Conservation (phyloP, 2,113 vertebrate species). For the Penelope pileata region DNA sequence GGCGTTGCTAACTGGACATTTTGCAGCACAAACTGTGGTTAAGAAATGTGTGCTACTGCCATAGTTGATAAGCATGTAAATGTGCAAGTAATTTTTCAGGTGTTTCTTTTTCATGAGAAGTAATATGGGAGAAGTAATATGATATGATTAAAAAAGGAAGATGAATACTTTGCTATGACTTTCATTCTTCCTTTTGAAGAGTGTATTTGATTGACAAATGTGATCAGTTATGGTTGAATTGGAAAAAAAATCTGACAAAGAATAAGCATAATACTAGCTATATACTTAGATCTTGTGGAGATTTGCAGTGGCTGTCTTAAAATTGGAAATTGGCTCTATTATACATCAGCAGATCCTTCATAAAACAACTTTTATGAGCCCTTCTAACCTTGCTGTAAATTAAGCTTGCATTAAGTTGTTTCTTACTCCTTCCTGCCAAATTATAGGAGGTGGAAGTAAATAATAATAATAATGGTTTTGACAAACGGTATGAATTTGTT, state of each 20-base stretch:
- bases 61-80: background rate
- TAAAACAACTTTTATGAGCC: slow-evolving; percentile 60
- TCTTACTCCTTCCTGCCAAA: slow-evolving; percentile 19
- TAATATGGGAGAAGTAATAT: background rate
- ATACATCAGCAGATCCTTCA: slow-evolving; percentile 31
- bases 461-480: background rate
- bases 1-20: background rate
- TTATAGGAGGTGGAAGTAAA: slow-evolving; percentile 17
- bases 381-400: slow-evolving; percentile 63
- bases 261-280: slow-evolving; percentile 36
- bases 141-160: background rate
- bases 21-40: background rate
- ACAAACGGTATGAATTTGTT: background rate
- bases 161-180: slow-evolving; percentile 27
- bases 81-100: background rate
- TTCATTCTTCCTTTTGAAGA: slow-evolving; percentile 61
- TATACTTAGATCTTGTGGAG: slow-evolving; percentile 39
- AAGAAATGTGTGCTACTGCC: background rate
- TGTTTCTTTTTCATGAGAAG: background rate
- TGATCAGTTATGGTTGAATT: slow-evolving; percentile 32
- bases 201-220: slow-evolving; percentile 52
- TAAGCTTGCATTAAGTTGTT: slow-evolving; percentile 57
- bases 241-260: slow-evolving; percentile 29
- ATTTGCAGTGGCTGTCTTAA: slow-evolving; percentile 54
- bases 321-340: slow-evolving; percentile 57